Evolutionary conservation across 2,888 invertebrate genomes (phyloP), one percentile per base, ranked within the genome.

Genomic region (Choreutis nemorana): DNA sequence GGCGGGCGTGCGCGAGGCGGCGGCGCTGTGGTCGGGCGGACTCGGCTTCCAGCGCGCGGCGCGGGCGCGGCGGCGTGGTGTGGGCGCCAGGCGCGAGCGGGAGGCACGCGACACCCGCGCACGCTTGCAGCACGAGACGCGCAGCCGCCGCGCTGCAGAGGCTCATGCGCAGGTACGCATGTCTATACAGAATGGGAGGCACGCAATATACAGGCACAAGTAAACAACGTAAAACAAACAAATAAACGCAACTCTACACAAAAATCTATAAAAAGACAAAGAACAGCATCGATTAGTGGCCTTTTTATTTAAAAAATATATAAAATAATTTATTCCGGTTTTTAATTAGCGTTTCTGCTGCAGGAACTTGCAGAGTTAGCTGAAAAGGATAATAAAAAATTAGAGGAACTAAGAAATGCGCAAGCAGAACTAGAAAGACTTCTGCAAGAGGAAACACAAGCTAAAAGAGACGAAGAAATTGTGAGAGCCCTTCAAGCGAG

Each of bases 401-500:
- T 90, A 39, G 84, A 84, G 48, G 89, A 91, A 58, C 64, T 92
- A 34, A 89, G 90, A 55, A 83, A 84, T 40, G 81, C 88, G 3
- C 85, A 87, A 51, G 64, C 77, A 6, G 85, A 87, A 45, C 59
- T 92, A 27, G 90, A 91, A 57, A 79, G 80, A 36, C 61, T 91
- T 2, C 59, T 92, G 8, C 87, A 89, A 40, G 90, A 91, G 58
- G 93, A 92, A 57, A 89, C 89, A 1, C 91, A 91, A 59, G 91
- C 92, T 0, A 89, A 91, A 50, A 72, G 86, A 40, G 92, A 92
- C 42, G 93, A 92, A 60, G 92, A 92, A 80, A 90, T 91, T 35
- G 87, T 87, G 1, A 68, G 87, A 45, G 83, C 82, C 12, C 56
- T 87, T 32, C 87, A 87, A 60, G 87, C 87, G 1, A 77, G 87